phyloP scores from a whole-genome alignment of 2,888 invertebrate genomes.

The Diplolepis rosae region DNA sequence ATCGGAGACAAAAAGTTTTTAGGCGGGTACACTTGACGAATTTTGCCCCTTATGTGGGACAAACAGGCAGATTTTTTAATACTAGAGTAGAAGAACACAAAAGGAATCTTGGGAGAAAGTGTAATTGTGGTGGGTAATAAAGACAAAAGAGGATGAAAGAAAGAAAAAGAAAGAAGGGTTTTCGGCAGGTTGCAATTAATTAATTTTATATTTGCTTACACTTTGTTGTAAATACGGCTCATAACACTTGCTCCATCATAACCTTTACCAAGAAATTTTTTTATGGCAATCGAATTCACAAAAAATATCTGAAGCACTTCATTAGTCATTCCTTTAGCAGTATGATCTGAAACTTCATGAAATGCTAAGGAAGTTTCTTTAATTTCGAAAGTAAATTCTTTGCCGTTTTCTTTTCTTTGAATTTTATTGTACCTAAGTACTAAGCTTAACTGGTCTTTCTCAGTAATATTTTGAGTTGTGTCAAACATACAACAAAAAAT shows the following conservation, averaged over 20 bases:
- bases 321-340: conserved; percentile 32
- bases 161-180: too few relatives aligned
- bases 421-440: not conserved
- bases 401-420: conserved; percentile 30
- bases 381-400: conserved; percentile 35
- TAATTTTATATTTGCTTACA: conserved; percentile 55
- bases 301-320: conserved; percentile 34
- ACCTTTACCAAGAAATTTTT: conserved; percentile 50
- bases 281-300: conserved; percentile 43
- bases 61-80: too few relatives aligned
- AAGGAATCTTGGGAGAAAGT: too few relatives aligned
- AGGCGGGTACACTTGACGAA: too few relatives aligned
- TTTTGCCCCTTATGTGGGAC: too few relatives aligned
- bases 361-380: conserved; percentile 39
- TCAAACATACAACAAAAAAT: conserved; percentile 36
- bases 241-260: conserved; percentile 63
- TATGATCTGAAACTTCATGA: conserved; percentile 32
- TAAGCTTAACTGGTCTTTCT: not conserved
- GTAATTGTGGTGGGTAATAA: too few relatives aligned
- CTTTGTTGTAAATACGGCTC: conserved; percentile 54
- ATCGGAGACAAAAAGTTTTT: too few relatives aligned
- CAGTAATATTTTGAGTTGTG: not conserved
- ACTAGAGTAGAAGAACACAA: too few relatives aligned
- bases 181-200: too few relatives aligned
- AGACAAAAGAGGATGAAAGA: too few relatives aligned